phyloP scores from a whole-genome alignment of 2,888 invertebrate species.

The Homarus gammarus region DNA sequence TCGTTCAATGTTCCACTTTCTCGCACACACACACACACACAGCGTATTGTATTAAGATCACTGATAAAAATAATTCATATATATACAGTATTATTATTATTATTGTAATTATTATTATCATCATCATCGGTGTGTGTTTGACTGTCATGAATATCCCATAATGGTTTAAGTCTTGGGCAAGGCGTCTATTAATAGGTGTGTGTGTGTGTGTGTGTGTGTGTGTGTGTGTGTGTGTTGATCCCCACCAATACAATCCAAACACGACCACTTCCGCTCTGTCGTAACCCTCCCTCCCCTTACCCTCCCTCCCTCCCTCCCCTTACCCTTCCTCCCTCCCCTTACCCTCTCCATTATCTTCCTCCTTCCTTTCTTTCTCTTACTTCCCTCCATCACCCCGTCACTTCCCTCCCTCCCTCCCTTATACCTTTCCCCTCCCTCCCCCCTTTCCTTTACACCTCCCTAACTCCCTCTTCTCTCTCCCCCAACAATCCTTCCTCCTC shows the following conservation, averaged over 20 bases:
- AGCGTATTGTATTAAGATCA: no score
- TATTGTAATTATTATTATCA: no score
- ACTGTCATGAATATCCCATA: no score
- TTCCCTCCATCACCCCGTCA: not conserved
- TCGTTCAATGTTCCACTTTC: not conserved
- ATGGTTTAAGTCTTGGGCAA: no score
- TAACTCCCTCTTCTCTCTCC: not conserved
- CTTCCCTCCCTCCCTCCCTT: not conserved
- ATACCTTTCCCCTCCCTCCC: not conserved
- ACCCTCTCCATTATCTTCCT: not conserved
- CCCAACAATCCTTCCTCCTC: not conserved
- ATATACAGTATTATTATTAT: no score
- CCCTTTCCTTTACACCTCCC: not conserved
- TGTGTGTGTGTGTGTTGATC: no score
- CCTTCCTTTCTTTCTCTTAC: not conserved
- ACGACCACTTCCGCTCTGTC: no score
- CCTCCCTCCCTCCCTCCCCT: constrained; percentile 3
- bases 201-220: no score
- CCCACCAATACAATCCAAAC: no score
- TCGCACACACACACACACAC: constrained; percentile 19
- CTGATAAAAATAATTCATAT: no score
- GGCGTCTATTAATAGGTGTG: no score
- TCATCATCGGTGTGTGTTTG: no score
- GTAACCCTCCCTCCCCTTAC: not conserved
- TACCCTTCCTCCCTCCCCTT: not conserved